Evolutionary conservation across 2,797 vertebrate species (phyloP).

Genomic region (Eulemur rubriventer): DNA sequence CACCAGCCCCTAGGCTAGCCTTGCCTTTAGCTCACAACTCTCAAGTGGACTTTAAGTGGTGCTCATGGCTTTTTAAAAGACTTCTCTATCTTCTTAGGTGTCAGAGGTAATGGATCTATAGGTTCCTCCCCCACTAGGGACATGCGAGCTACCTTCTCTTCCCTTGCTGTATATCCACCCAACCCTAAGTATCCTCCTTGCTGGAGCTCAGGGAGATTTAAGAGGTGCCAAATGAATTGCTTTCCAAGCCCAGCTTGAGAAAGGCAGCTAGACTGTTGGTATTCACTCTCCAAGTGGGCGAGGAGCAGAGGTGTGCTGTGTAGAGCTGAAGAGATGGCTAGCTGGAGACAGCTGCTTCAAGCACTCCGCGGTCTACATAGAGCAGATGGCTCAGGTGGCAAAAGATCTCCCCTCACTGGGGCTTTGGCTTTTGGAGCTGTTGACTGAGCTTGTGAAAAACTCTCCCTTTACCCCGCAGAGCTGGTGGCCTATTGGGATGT

Average conservation of each 20-base stretch:
- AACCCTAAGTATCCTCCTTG: constrained; percentile 55
- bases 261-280: constrained; percentile 2
- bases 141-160: not conserved
- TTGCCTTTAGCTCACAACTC: not conserved
- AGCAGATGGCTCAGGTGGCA: not conserved
- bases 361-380: not conserved
- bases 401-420: not conserved
- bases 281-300: not conserved
- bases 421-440: not conserved
- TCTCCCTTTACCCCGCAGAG: not conserved
- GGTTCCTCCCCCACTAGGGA: constrained; percentile 20
- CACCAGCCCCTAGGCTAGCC: not conserved
- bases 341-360: not conserved
- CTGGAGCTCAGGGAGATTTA: constrained; percentile 38
- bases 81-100: constrained; percentile 66
- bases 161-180: not conserved
- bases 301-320: not conserved
- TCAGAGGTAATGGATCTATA: constrained; percentile 70
- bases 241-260: not conserved
- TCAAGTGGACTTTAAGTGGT: constrained; percentile 15
- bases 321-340: not conserved
- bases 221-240: constrained; percentile 55
- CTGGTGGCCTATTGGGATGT: not conserved
- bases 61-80: constrained; percentile 65
- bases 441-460: not conserved